Evolutionary conservation across 2,888 invertebrate species (phyloP), one percentile per base, ranked within the genome.

Genomic region (Sinodicranocentrus sp.): DNA sequence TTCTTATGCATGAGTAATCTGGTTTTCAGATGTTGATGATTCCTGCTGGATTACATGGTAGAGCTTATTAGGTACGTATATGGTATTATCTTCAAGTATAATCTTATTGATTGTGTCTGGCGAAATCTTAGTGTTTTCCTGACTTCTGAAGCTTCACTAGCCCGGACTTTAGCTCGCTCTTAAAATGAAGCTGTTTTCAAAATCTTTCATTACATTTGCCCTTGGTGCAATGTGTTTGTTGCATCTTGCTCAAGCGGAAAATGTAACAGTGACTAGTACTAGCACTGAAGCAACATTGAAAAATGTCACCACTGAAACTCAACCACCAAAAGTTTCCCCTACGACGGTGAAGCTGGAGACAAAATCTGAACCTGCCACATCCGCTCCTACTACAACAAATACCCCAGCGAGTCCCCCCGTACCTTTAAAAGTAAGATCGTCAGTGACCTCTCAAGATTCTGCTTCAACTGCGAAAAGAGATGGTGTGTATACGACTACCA

Each of bases 141-240:
- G 71, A 52, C 61, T 70, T 54, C 52, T 19, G 57, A 52, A 52
- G 79, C 19, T 33, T 48, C 17, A 59, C 13, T 19, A 25, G n/a
- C n/a, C n/a, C n/a, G n/a, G n/a, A 73, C 10, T 15, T 13, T 39
- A n/a, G 19, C 26, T 15, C 25, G 19, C 28, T 13, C 26, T 57
- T 3, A 79, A 79, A 63, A 79, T 79, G 79, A 39, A 54, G n/a
- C 25, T 21, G 0, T 3, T 43, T 21, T 15, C 10, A 63, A 23
- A 25, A 5, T 3, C 2, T 15, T 19, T 8, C 25, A 54, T 23
- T n/a, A 23, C 52, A 48, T 1, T 21, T 15, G 21, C 39, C 19
- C 3, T 48, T 26, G 33, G 33, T 54, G 23, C 13, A 23, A 2
- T 63, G 17, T 26, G 48, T 17, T 19, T 71, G 13, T n/a, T 48